Base-by-base conservation (phyloP, 2,888 invertebrate species). In the Nemurella pictetii region DNA sequence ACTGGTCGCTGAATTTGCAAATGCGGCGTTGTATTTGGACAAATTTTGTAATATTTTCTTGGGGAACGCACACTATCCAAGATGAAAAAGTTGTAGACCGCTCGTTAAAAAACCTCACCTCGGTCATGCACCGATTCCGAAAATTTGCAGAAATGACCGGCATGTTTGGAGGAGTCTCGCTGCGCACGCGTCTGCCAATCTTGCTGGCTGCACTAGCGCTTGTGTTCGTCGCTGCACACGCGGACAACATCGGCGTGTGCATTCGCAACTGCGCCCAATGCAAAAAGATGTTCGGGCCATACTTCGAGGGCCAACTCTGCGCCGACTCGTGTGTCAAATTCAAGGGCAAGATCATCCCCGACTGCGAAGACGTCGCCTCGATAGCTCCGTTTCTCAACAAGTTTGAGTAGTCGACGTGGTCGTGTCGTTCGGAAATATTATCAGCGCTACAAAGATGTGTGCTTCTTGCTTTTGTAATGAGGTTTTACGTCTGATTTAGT, bases 191-290 rank as follows among this genome's bases (percentile, higher is more conserved):
- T 7, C 30, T 15, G 80, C n/a, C 32, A 15, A 12, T 30, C 4
- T 7, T 80, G 25, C 20, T 85, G 73, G 73, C 75, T 20, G 27
- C 80, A 0, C 73, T 84, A n/a, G 28, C 84, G 28, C 35, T 84
- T 32, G 26, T 72, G 29, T 32, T 25, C 7, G n/a, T 78, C 12
- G 28, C 75, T 74, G 28, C 30, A 0, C 82, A 32, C 9, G 36
- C 84, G 0, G 80, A 81, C 36, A 9, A 85, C 75, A 75, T 89
- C 26, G 95, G 95, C 87, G 92, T 95, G 83, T 96, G 96, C 90
- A 94, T 96, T 86, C 94, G 96, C 88, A 97, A 97, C 90, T 97
- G 97, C 89, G 96, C 96, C 0, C 96, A 96, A 89, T 97, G 97
- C 90, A 96, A 96, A 91, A 96, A 95, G 90, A 96, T 96, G 95